Conservation (phyloP, 1,140 invertebrate genomes). For the Lysiphlebus fabarum region DNA sequence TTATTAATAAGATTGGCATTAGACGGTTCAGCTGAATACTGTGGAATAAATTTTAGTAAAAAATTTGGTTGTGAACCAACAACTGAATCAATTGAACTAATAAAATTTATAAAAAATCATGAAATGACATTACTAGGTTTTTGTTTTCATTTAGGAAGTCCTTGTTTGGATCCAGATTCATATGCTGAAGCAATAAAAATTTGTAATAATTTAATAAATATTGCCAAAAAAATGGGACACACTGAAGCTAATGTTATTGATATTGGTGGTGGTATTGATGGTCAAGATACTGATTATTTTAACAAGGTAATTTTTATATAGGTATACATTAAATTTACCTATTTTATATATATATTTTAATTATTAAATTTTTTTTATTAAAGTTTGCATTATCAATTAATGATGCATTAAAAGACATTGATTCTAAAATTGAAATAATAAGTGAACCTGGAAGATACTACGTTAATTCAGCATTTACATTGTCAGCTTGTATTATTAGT, state of each 20-base stretch:
- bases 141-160: too few species aligned
- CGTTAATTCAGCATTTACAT: slow-evolving; percentile 64
- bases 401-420: slow-evolving; percentile 59
- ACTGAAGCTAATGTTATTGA: slow-evolving; percentile 71
- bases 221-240: slow-evolving; percentile 65
- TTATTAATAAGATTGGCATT: slow-evolving; percentile 88
- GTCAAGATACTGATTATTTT: slow-evolving; percentile 59
- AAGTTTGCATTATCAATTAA: slow-evolving; percentile 47
- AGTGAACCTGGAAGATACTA: slow-evolving; percentile 72
- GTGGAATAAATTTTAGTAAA: slow-evolving; percentile 80
- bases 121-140: slow-evolving; percentile 30
- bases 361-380: too few species aligned
- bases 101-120: slow-evolving; percentile 70
- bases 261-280: slow-evolving; percentile 83
- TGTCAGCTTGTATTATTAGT: slow-evolving; percentile 63
- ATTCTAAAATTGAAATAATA: slow-evolving; percentile 65
- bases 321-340: neutral
- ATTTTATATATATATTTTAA: too few species aligned
- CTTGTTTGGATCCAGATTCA: too few species aligned
- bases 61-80: slow-evolving; percentile 91
- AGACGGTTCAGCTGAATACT: slow-evolving; percentile 63
- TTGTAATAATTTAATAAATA: slow-evolving; percentile 66
- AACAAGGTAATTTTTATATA: slow-evolving; percentile 57
- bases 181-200: slow-evolving; percentile 30
- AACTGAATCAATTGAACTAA: slow-evolving; percentile 71